A percentile compares a stretch with the other conserved stretches of the same genome.
Conservation (phyloP, 2,797 vertebrate genomes). For the Girardinus metallicus region DNA sequence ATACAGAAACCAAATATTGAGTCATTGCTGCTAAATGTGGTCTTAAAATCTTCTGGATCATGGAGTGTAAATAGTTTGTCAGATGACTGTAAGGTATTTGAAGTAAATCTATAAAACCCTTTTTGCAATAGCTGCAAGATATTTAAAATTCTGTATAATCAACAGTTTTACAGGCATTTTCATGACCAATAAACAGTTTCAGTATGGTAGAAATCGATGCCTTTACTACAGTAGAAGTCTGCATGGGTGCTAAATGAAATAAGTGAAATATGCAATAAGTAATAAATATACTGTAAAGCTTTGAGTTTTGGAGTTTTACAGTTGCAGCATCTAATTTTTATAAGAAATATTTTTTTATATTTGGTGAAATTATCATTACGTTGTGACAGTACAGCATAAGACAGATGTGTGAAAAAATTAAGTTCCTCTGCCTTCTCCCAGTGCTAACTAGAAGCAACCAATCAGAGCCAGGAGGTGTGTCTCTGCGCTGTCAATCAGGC, state of each 20-base stretch:
- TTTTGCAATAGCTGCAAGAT: background rate
- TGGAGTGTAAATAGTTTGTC: background rate
- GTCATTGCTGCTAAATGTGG: background rate
- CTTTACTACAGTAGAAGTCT: background rate
- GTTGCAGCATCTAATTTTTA: no score
- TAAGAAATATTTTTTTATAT: background rate
- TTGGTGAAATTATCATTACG: background rate
- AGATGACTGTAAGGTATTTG: background rate
- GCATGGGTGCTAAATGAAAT: background rate
- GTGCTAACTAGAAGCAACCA: no score
- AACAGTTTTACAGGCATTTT: background rate
- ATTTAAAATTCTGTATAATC: background rate
- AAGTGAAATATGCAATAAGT: background rate
- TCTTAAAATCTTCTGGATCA: background rate
- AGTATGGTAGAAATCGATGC: background rate
- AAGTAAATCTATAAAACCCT: background rate
- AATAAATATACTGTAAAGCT: background rate
- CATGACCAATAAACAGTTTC: background rate
- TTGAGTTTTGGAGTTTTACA: background rate
- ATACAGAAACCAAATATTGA: background rate
- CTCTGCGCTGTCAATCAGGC: no score
- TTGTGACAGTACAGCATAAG: no score
- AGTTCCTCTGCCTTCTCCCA: no score
- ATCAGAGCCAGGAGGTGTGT: no score
- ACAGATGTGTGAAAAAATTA: no score